These are phyloP conservation scores for Adrianichthys oophorus DNA, from an alignment of 2,797 vertebrate species.

Conservation along the genomic window DNA sequence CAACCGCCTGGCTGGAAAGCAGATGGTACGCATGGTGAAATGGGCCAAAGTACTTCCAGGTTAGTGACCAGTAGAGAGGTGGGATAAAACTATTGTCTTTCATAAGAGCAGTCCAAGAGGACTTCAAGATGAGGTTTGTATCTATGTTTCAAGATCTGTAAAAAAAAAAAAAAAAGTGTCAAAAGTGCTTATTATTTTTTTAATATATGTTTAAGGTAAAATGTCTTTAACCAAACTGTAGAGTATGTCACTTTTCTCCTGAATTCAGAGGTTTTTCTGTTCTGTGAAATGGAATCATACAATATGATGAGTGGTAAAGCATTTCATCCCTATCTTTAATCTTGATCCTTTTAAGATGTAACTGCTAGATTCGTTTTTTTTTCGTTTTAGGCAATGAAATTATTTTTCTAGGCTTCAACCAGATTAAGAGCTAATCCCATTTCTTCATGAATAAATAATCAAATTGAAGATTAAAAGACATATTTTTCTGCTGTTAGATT, in stretches of 20 bases:
- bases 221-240: not conserved
- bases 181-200: not conserved
- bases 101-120: slow-evolving; percentile 1
- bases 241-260: not conserved
- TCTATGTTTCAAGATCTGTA: slow-evolving; percentile 3
- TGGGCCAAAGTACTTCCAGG: slow-evolving; percentile 99
- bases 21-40: slow-evolving; percentile 98
- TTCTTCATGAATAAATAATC: slow-evolving; percentile 60
- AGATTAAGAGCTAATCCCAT: slow-evolving; percentile 66
- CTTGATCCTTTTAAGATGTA: slow-evolving; percentile 33
- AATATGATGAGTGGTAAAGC: slow-evolving; percentile 6
- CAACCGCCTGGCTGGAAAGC: slow-evolving; percentile 95
- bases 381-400: slow-evolving; percentile 56
- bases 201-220: not conserved
- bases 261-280: not conserved
- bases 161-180: not conserved
- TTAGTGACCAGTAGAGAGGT: slow-evolving; percentile 63
- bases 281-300: not conserved
- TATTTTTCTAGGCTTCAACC: slow-evolving; percentile 49
- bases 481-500: slow-evolving; percentile 37
- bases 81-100: slow-evolving; percentile 23
- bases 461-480: slow-evolving; percentile 62
- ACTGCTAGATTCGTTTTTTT: slow-evolving; percentile 22
- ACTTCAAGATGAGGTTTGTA: not conserved
- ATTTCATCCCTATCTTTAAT: slow-evolving; percentile 15